Percentiles rank a stretch among this genome's conserved stretches.
Evolutionary conservation across 2,888 invertebrate genomes (phyloP).

Genomic region (Macrosoma leucophasiata): DNA sequence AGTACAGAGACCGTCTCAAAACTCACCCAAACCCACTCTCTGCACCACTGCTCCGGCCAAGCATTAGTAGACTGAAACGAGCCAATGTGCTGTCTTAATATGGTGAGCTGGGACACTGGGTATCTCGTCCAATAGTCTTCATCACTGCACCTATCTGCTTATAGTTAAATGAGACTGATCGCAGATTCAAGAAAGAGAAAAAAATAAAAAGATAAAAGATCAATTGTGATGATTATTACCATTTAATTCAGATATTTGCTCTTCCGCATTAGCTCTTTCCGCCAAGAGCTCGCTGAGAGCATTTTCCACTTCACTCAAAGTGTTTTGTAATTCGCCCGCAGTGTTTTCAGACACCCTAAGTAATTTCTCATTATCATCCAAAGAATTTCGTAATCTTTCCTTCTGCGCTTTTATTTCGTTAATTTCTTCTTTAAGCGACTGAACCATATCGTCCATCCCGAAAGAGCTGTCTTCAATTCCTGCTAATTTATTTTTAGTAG

Average conservation of each 20-base stretch:
- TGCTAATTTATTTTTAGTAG: constrained; percentile 74
- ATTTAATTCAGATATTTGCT: constrained; percentile 68
- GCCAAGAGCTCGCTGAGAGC: constrained; percentile 78
- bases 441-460: constrained; percentile 83
- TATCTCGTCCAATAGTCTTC: too few relatives aligned
- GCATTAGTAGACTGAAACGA: too few relatives aligned
- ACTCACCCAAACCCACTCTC: too few relatives aligned
- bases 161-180: too few relatives aligned
- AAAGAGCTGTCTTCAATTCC: constrained; percentile 83
- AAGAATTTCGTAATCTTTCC: constrained; percentile 79
- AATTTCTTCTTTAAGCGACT: constrained; percentile 79
- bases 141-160: too few relatives aligned
- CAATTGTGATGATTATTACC: too few relatives aligned
- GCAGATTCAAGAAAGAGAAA: too few relatives aligned
- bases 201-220: too few relatives aligned
- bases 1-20: too few relatives aligned
- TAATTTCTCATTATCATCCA: constrained; percentile 77
- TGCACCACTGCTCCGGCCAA: too few relatives aligned
- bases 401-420: constrained; percentile 71
- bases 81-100: too few relatives aligned
- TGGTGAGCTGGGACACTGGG: too few relatives aligned
- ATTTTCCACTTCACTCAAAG: constrained; percentile 82
- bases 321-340: constrained; percentile 87
- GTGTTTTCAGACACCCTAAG: constrained; percentile 84
- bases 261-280: constrained; percentile 63